A percentile compares a stretch with the other conserved stretches of the same genome.
Conservation (phyloP, 2,797 vertebrate genomes). For the Ceryle rudis region DNA sequence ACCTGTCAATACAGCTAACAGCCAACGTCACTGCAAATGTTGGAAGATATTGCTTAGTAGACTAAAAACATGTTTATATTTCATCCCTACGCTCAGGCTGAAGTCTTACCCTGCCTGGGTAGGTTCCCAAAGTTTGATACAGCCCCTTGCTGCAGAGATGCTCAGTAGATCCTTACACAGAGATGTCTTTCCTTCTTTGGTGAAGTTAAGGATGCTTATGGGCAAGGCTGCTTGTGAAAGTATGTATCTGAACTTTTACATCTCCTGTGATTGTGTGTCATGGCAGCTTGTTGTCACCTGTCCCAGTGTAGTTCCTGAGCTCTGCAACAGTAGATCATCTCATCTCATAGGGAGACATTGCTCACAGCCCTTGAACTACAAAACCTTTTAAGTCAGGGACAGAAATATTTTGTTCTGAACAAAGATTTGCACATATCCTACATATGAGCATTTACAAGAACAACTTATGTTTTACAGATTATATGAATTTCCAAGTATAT, state of each 20-base stretch:
- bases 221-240: background rate
- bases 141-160: background rate
- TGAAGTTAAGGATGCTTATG: background rate
- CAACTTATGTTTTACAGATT: background rate
- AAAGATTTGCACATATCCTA: background rate
- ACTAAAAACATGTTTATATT: background rate
- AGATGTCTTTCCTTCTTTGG: fast-evolving
- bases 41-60: background rate
- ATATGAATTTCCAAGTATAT: background rate
- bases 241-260: background rate
- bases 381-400: background rate
- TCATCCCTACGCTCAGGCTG: background rate
- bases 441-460: background rate
- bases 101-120: background rate
- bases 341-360: background rate
- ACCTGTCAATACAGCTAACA: background rate
- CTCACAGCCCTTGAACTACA: background rate
- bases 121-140: background rate
- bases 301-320: background rate
- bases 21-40: background rate
- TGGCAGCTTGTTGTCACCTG: background rate
- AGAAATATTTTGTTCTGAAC: background rate
- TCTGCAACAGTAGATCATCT: background rate
- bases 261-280: background rate
- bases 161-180: background rate